Conservation (phyloP, 1,140 invertebrate genomes). For the Neotoxoptera formosana region DNA sequence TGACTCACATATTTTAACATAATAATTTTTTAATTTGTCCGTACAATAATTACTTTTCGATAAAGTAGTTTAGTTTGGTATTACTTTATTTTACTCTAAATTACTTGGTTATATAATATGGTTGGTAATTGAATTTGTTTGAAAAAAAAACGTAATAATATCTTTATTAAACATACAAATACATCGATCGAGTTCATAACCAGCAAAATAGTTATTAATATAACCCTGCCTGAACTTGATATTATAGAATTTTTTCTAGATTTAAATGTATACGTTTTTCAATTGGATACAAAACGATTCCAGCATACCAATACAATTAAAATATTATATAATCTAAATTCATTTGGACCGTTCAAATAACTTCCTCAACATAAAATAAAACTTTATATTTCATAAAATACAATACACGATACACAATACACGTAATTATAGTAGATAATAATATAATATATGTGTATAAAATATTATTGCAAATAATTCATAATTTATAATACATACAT, state of each 20-base stretch:
- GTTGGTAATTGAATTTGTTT: not conserved
- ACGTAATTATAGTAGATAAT: not conserved
- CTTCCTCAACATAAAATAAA: not conserved
- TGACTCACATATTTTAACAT: not conserved
- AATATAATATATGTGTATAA: not conserved
- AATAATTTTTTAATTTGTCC: too few relatives aligned
- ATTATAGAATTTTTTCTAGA: not conserved
- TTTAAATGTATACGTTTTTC: not conserved
- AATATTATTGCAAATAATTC: not conserved
- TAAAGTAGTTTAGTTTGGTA: not conserved
- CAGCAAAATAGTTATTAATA: not conserved
- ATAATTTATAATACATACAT: not conserved
- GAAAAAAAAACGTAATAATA: not conserved
- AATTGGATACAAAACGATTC: not conserved
- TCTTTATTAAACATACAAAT: too few relatives aligned
- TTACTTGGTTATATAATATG: not conserved
- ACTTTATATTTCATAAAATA: not conserved
- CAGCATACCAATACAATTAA: not conserved
- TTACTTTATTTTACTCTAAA: not conserved
- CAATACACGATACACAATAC: not conserved
- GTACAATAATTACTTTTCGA: not conserved
- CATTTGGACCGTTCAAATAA: not conserved
- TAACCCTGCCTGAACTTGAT: not conserved
- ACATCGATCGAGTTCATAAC: not conserved
- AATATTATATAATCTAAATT: not conserved